Conservation (phyloP, 1,140 invertebrate species). For the Apis florea region DNA sequence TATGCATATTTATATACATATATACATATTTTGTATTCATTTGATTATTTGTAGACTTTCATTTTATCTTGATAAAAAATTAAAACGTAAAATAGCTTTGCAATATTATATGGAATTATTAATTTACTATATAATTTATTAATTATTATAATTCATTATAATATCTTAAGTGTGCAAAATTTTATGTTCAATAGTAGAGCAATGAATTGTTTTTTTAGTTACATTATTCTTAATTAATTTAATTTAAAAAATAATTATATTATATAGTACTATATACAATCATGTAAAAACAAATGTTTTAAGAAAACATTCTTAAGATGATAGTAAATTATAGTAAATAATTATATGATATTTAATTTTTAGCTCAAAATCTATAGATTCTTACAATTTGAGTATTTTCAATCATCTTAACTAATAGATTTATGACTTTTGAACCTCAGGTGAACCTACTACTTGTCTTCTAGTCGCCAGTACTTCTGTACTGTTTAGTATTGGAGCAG, state of each 20-base stretch:
- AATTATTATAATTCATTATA: not conserved
- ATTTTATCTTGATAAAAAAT: not conserved
- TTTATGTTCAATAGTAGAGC: not conserved
- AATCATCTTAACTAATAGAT: slow-evolving; percentile 76
- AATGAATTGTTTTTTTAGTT: not conserved
- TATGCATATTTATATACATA: too few species aligned
- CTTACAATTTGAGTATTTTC: slow-evolving; percentile 61
- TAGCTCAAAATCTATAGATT: slow-evolving; percentile 48
- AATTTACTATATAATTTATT: not conserved
- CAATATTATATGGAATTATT: not conserved
- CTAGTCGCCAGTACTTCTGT: slow-evolving; percentile 79
- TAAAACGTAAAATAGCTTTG: not conserved
- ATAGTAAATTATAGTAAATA: slow-evolving; percentile 11
- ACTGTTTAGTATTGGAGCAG: slow-evolving; percentile 80
- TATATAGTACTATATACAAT: not conserved
- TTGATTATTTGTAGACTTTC: not conserved
- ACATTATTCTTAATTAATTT: not conserved
- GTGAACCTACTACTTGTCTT: slow-evolving; percentile 81
- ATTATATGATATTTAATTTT: slow-evolving; percentile 7
- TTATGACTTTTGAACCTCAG: slow-evolving; percentile 81
- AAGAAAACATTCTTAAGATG: not conserved
- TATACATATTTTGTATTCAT: not conserved
- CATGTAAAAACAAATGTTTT: not conserved
- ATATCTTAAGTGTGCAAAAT: not conserved
- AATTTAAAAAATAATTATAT: not conserved